Base-by-base conservation (phyloP, 2,797 vertebrate species). In the Varecia variegata region DNA sequence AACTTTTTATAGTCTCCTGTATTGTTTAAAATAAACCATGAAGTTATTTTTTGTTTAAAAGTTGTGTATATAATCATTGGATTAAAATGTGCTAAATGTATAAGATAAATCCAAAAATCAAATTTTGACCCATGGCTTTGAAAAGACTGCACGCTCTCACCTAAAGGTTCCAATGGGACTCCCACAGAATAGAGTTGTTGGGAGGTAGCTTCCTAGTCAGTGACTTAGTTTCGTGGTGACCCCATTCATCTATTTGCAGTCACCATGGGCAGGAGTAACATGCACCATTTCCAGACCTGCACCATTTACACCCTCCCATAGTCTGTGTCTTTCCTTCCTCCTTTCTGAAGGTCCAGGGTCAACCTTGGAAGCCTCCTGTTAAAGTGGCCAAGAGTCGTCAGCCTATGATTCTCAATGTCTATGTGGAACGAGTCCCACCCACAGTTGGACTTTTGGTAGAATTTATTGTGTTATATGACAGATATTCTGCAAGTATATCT, bases 11-110 rank as follows among this genome's bases (percentile, higher is more conserved):
- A 30, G 25, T 74, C 92, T 76, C 47, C 18, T 67, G 4, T 65
- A 70, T 35, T 54, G 13, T 10, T 62, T 85, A 13, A 86, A 96
- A 80, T 86, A 93, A 96, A 62, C 2, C 23, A 54, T 14, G 52
- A 60, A 87, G 43, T 12, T 82, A 12, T 38, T 94, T 94, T 94
- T 58, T 81, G 21, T 43, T 86, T 87, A 47, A 65, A 83, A 87
- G 52, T 27, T 32, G 25, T 71, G 14, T 15, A 52, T 52, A 4
- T 54, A 79, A 52, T 62, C 47, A 58, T 74, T 82, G 38, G 32
- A 84, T 70, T 11, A n/a, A 56, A 76, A 81, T 62, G 30, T 43
- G 35, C 15, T 10, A 67, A 83, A 14, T 43, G 14, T 27, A 27
- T 93, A 95, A 85, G n/a, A 54, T n/a, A 71, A 73, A 60, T 35